These are phyloP conservation scores for Grantiella picta DNA, from an alignment of 2,113 vertebrate species.

Conservation along the genomic window DNA sequence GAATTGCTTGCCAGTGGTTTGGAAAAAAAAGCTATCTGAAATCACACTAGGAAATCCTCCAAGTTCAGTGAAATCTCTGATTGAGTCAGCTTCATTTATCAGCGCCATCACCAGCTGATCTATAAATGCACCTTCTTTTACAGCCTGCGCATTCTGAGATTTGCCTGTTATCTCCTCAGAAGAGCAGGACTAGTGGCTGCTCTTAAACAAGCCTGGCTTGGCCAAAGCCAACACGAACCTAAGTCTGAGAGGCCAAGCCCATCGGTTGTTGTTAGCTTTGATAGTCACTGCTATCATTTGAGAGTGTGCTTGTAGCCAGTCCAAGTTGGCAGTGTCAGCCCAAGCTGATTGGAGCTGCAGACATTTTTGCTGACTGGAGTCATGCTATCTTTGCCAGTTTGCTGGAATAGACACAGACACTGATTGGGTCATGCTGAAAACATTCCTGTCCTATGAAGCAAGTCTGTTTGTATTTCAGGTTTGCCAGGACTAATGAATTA, in stretches of 20 bases:
- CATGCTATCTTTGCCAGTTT: slow-evolving; percentile 92
- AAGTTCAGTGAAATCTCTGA: background rate
- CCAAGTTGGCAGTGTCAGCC: slow-evolving; percentile 79
- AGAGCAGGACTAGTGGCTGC: background rate
- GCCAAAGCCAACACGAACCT: background rate
- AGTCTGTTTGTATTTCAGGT: slow-evolving; percentile 83
- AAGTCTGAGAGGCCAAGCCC: slow-evolving; percentile 33
- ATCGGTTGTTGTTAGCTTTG: slow-evolving; percentile 48
- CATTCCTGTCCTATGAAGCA: slow-evolving; percentile 85
- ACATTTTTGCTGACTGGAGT: slow-evolving; percentile 93
- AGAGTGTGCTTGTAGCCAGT: slow-evolving; percentile 67
- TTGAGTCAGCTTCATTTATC: slow-evolving; percentile 3
- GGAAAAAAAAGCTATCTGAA: background rate
- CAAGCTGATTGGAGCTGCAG: slow-evolving; percentile 78
- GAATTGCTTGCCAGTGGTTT: background rate
- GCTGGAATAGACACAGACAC: slow-evolving; percentile 86
- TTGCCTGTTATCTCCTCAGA: background rate
- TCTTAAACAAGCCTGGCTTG: background rate
- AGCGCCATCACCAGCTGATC: background rate
- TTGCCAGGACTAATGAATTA: slow-evolving; percentile 81
- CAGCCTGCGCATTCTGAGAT: background rate
- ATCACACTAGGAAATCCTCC: background rate
- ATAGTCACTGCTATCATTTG: slow-evolving; percentile 68
- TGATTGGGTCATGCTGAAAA: slow-evolving; percentile 81
- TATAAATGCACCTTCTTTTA: slow-evolving; percentile 42